These are phyloP conservation scores for Apodemia duryi DNA, from an alignment of 2,888 invertebrate genomes.

Conservation along the genomic window DNA sequence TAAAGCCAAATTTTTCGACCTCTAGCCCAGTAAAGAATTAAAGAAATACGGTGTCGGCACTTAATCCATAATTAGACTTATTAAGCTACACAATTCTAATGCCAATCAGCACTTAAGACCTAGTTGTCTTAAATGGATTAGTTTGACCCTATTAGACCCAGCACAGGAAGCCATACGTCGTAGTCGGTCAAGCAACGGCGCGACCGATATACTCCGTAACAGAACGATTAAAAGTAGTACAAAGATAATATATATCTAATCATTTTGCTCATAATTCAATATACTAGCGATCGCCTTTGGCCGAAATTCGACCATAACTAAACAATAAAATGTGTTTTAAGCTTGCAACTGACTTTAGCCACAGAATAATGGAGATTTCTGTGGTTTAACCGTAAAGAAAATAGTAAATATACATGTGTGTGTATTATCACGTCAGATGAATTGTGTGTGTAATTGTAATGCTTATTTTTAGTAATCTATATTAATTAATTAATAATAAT, in stretches of 20 bases:
- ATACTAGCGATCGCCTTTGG: no score
- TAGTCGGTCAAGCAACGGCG: slow-evolving; percentile 29
- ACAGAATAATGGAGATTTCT: no score
- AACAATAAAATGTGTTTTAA: no score
- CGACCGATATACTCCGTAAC: neutral
- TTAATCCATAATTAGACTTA: neutral
- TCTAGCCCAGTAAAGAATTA: neutral
- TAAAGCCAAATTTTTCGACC: neutral
- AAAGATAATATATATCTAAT: slow-evolving; percentile 4
- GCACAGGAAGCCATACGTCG: slow-evolving; percentile 38
- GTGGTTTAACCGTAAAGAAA: no score
- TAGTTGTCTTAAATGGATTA: slow-evolving; percentile 32
- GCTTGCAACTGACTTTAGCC: no score
- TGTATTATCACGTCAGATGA: no score
- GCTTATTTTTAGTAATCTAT: no score
- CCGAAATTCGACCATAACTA: no score
- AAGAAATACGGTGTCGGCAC: neutral
- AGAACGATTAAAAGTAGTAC: slow-evolving; percentile 1
- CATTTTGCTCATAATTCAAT: neutral
- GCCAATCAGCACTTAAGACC: slow-evolving; percentile 22
- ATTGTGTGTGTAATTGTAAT: no score
- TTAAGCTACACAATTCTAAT: neutral
- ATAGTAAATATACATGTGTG: no score
- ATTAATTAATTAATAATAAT: no score
- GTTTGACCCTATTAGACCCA: slow-evolving; percentile 26